Evolutionary conservation across 2,797 vertebrate species (phyloP), one percentile per base, ranked within the genome.

Genomic region (Sebastes elongatus): DNA sequence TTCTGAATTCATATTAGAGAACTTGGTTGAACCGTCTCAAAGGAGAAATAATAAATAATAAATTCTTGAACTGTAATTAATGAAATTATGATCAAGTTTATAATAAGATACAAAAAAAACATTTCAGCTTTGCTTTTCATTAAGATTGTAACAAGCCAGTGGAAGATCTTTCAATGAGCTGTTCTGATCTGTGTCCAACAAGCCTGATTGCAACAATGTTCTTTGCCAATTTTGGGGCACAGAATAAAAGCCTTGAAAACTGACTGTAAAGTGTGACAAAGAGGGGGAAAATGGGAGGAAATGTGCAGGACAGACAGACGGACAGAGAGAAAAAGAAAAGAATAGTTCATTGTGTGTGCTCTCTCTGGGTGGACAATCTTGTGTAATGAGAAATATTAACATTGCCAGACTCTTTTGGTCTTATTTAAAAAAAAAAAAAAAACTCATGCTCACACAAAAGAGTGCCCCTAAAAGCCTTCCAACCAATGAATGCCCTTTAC

Each of bases 301-400:
- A 61, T 77, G 28, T 68, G 65, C 76, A 49, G 25, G 82, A 82
- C 72, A 71, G 68, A 85, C 79, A 66, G 71, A 87, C 57, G 7
- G 70, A 81, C 52, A 82, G 70, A 70, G 74, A 82, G 80, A 86
- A 71, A 70, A 64, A 82, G 83, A 82, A 71, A 82, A 93, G 89
- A 91, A 89, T 65, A 80, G 84, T 70, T 90, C 80, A 89, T 92
- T 94, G 91, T 93, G 71, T 83, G 84, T 68, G 59, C 38, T 87
- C 71, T 90, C 67, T 81, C 82, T 91, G 86, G 71, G 71, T 81
- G 80, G 84, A 84, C 88, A 72, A 56, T 80, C 83, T 90, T 83
- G 67, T 78, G 74, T 93, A 93, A 95, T 93, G 92, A 92, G 86
- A 93, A 91, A 94, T 92, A 93, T 92, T 88, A 93, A 92, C 86